phyloP scores from a whole-genome alignment of 2,113 vertebrate species.

The Eulemur rufifrons region DNA sequence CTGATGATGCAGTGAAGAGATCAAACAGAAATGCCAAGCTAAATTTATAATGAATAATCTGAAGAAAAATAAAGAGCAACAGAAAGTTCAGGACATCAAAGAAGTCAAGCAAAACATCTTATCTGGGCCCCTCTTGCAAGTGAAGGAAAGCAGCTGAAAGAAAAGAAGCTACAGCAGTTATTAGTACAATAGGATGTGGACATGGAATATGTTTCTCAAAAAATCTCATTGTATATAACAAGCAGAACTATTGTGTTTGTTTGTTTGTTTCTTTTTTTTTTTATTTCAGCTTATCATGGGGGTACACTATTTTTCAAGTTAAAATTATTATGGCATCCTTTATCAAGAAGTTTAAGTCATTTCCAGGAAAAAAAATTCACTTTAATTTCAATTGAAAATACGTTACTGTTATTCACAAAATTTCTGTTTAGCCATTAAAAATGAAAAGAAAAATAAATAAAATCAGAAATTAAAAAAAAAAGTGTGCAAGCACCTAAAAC shows the following conservation, averaged over 20 bases:
- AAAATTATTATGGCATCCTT: not conserved
- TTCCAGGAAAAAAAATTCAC: not conserved
- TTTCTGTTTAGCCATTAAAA: not conserved
- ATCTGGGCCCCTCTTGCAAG: not conserved
- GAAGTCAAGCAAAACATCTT: not conserved
- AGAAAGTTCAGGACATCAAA: not conserved
- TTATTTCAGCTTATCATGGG: too few species aligned
- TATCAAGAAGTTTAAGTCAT: not conserved
- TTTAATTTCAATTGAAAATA: not conserved
- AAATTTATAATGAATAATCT: not conserved
- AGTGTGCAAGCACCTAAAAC: not conserved
- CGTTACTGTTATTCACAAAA: not conserved
- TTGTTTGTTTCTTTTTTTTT: too few species aligned
- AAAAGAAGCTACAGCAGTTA: not conserved
- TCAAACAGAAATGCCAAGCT: not conserved
- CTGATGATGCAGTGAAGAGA: constrained; percentile 64
- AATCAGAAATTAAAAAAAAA: not conserved
- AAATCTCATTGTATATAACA: not conserved
- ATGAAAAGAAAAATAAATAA: not conserved
- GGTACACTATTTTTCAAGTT: not conserved
- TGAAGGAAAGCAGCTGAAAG: not conserved
- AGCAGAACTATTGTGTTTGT: too few species aligned
- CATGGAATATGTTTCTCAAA: not conserved
- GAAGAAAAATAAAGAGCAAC: not conserved
- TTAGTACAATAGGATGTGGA: not conserved